Evolutionary conservation across 1,140 invertebrate species (phyloP).

Genomic region (Catajapyx aquilonaris): DNA sequence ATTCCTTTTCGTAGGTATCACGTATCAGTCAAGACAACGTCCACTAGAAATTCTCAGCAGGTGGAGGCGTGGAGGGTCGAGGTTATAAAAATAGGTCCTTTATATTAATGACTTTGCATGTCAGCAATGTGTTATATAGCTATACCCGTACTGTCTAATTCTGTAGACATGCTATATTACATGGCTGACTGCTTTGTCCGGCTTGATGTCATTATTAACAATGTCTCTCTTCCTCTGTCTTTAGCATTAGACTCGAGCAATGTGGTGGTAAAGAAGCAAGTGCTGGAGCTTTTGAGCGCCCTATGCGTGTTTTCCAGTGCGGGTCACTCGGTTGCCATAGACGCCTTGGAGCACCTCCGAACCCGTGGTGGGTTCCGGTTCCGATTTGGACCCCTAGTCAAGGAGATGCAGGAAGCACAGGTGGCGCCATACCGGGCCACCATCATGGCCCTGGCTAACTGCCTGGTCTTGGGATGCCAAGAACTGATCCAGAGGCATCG

Average conservation of each 20-base stretch:
- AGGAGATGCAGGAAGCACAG: neutral
- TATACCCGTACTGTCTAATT: too few species aligned
- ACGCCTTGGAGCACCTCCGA: neutral
- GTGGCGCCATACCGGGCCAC: neutral
- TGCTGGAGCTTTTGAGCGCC: neutral
- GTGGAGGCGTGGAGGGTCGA: too few species aligned
- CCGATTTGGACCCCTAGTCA: neutral
- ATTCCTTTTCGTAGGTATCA: too few species aligned
- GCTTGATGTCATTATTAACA: neutral
- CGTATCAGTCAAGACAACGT: too few species aligned
- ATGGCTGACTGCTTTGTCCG: too few species aligned
- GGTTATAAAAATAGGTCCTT: too few species aligned
- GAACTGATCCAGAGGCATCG: neutral
- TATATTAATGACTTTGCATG: too few species aligned
- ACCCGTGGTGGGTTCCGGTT: neutral
- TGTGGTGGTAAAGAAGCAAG: neutral
- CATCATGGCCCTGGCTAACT: neutral
- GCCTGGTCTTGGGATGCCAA: neutral
- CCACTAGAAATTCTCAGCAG: too few species aligned
- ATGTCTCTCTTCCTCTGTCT: neutral
- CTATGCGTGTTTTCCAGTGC: neutral
- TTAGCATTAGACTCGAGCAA: neutral
- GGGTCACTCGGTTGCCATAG: neutral
- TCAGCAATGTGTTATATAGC: too few species aligned
- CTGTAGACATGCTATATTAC: too few species aligned